Evolutionary conservation across 2,888 invertebrate genomes (phyloP).

Genomic region (Eucera pruinosa): DNA sequence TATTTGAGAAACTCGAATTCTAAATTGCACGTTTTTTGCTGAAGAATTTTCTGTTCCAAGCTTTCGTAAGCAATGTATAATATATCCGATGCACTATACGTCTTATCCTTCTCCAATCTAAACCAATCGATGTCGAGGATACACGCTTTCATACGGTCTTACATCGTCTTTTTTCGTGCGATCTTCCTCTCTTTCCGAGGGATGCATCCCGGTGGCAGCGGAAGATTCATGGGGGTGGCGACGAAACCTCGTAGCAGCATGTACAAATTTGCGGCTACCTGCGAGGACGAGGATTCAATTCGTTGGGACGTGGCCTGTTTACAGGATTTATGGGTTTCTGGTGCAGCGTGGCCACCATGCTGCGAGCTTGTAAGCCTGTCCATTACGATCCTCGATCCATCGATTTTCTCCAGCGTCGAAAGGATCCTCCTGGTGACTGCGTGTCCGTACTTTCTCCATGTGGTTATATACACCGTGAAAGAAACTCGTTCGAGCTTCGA

Average conservation of each 20-base stretch:
- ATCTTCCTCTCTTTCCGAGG: background rate
- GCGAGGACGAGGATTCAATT: slow-evolving; percentile 56
- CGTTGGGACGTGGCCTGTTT: slow-evolving; percentile 23
- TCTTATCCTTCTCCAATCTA: slow-evolving; percentile 63
- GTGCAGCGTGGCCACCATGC: slow-evolving; percentile 28
- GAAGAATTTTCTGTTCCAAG: no score
- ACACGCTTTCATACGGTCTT: slow-evolving; percentile 41
- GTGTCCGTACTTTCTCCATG: background rate
- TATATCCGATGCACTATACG: slow-evolving; percentile 33
- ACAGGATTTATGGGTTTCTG: slow-evolving; percentile 51
- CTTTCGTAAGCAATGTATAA: no score
- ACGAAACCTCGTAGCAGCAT: slow-evolving; percentile 17
- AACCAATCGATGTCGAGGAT: slow-evolving; percentile 44
- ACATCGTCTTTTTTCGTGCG: background rate
- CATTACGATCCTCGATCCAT: slow-evolving; percentile 49
- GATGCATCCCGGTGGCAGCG: no score
- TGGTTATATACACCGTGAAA: background rate
- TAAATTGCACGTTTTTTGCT: no score
- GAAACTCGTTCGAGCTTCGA: background rate
- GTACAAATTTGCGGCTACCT: slow-evolving; percentile 71
- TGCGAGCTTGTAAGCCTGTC: slow-evolving; percentile 28
- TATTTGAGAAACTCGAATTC: no score
- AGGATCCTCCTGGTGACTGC: background rate
- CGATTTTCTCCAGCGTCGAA: slow-evolving; percentile 42
- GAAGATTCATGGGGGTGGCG: slow-evolving; percentile 28